Evolutionary conservation across 2,888 invertebrate genomes (phyloP).

Genomic region (Seira sanloemensis): DNA sequence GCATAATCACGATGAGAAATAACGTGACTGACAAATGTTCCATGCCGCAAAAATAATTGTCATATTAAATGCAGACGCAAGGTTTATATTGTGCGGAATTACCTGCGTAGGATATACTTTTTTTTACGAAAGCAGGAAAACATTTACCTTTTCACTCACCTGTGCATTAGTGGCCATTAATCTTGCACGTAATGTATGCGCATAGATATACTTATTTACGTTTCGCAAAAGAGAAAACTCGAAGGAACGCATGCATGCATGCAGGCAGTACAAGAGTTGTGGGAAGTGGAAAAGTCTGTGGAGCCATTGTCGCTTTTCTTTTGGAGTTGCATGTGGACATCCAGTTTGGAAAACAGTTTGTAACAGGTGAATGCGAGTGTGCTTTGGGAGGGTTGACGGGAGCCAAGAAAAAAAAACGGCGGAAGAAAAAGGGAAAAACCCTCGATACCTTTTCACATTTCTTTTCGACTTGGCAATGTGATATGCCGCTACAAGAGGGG

Average conservation of each 20-base stretch:
- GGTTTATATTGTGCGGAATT: too few relatives aligned
- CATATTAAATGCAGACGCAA: neutral
- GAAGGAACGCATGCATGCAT: too few relatives aligned
- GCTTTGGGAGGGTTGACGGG: conserved; percentile 52
- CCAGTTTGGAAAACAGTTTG: conserved; percentile 54
- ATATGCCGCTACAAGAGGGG: neutral
- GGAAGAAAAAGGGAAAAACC: neutral
- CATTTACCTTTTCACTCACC: neutral
- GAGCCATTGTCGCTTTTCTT: neutral
- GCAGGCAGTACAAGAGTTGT: too few relatives aligned
- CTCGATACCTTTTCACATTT: neutral
- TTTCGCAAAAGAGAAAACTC: too few relatives aligned
- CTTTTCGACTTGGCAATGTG: too few relatives aligned
- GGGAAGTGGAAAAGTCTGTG: too few relatives aligned
- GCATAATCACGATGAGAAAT: too few relatives aligned
- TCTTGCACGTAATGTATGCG: neutral
- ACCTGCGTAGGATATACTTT: too few relatives aligned
- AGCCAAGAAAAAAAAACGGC: conserved; percentile 35
- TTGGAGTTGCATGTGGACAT: neutral
- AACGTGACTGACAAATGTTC: too few relatives aligned
- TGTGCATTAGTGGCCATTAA: neutral
- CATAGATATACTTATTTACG: too few relatives aligned
- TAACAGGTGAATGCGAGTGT: conserved; percentile 70
- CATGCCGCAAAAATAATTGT: too few relatives aligned
- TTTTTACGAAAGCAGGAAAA: neutral